Conservation (phyloP, 2,797 vertebrate species). For the Heterohyrax brucei region DNA sequence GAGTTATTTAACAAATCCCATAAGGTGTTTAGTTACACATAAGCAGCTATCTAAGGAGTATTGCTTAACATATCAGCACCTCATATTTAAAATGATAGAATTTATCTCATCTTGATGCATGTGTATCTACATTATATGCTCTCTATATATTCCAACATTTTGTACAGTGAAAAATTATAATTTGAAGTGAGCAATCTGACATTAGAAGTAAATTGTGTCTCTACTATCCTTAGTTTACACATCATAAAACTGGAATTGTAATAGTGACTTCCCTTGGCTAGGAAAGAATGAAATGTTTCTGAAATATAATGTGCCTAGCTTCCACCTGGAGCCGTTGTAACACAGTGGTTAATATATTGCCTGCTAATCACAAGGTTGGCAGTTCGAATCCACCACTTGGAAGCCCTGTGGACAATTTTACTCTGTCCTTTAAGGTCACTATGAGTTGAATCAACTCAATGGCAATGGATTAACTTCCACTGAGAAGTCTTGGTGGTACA, state of each 20-base stretch:
- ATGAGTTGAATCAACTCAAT: too few relatives aligned
- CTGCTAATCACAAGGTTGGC: too few relatives aligned
- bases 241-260: not conserved
- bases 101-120: not conserved
- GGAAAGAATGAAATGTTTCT: not conserved
- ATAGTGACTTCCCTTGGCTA: not conserved
- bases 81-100: constrained; percentile 12
- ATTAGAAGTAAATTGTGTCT: not conserved
- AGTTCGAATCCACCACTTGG: too few relatives aligned
- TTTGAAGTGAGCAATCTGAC: not conserved
- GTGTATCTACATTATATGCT: too few relatives aligned
- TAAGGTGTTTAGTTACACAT: too few relatives aligned
- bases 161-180: not conserved
- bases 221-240: not conserved
- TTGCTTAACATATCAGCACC: not conserved
- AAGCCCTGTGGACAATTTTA: too few relatives aligned
- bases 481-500: not conserved
- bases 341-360: too few relatives aligned
- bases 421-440: too few relatives aligned
- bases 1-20: constrained; percentile 69
- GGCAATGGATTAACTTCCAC: not conserved
- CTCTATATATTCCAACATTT: not conserved
- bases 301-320: not conserved
- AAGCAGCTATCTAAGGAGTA: not conserved
- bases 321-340: not conserved